Evolutionary conservation across 2,113 vertebrate genomes (phyloP).

Genomic region (Calyptommatus sinebrachiatus): DNA sequence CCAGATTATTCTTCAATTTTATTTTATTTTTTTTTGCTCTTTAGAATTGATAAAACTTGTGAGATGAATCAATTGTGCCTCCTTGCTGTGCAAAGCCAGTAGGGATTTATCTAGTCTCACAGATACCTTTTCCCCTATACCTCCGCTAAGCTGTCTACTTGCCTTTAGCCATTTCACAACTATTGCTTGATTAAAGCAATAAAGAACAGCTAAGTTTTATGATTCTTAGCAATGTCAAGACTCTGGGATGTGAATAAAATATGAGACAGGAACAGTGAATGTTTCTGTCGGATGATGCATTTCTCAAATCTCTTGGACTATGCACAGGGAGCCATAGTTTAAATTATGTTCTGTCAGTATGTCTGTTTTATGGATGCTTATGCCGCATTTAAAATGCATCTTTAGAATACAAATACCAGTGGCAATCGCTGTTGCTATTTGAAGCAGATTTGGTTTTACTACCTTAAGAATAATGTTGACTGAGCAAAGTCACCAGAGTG

Average conservation of each 20-base stretch:
- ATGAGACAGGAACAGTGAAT: constrained; percentile 51
- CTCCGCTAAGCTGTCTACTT: constrained; percentile 32
- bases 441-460: constrained; percentile 42
- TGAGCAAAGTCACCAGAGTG: constrained; percentile 27
- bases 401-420: constrained; percentile 49
- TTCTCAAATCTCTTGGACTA: constrained; percentile 49
- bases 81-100: constrained; percentile 29
- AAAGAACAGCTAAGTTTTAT: constrained; percentile 46
- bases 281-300: constrained; percentile 47
- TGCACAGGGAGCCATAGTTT: constrained; percentile 34
- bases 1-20: constrained; percentile 5
- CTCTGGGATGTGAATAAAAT: constrained; percentile 57
- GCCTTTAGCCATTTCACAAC: constrained; percentile 39
- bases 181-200: constrained; percentile 49
- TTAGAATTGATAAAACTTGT: constrained; percentile 29
- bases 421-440: constrained; percentile 35
- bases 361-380: constrained; percentile 52
- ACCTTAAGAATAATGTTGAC: constrained; percentile 44
- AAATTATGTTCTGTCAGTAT: constrained; percentile 52
- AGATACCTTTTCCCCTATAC: constrained; percentile 11
- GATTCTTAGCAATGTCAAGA: constrained; percentile 38
- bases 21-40: constrained; percentile 8
- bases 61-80: background rate
- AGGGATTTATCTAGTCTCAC: constrained; percentile 24
- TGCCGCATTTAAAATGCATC: constrained; percentile 42